Base-by-base conservation (phyloP, 2,113 vertebrate species). In the Pollimyrus isidori region DNA sequence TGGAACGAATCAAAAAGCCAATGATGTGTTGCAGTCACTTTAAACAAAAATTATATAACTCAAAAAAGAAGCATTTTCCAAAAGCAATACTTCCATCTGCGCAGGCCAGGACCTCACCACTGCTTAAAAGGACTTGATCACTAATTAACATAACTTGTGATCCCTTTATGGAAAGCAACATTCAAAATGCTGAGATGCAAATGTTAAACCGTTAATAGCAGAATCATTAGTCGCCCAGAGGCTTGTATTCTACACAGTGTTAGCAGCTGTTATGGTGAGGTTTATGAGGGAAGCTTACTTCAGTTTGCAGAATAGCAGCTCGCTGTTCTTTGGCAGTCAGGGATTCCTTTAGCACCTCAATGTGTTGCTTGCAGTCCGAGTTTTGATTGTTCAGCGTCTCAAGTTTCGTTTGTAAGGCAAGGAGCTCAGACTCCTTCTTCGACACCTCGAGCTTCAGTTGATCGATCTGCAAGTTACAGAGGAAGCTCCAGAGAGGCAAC, bases 371-470 rank as follows among this genome's bases (percentile, higher is more conserved):
- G 95, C 97, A 98, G 96, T 99, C 98, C 10, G 98, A 99, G 94
- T 99, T 99, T 94, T 99, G 98, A 96, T 99, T 99, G 95, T 96
- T 97, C 94, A 99, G 96, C 9, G 98, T 98, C 94, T 99, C 98
- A 86, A 99, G 96, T 95, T 99, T 99, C 93, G 98, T 99, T 96
- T 99, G 98, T 96, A 99, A 97, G 93, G 97, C 97, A 96, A 99
- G 97, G 96, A 98, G 97, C 96, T 99, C 98, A 6, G 97, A 96
- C 92, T 99, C 98, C 93, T 99, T 99, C 95, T 97, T 99, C 92
- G 96, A 98, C 93, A 99, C 95, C 91, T 99, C 98, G 92, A 98
- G 97, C 92, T 99, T 99, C 95, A 97, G 93, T 91, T 99, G 97
- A 93, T 99, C 98, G 91, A 98, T 98, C 98, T 99, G 94, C 88